phyloP scores from a whole-genome alignment of 2,113 vertebrate genomes.

The Albula glossodonta region DNA sequence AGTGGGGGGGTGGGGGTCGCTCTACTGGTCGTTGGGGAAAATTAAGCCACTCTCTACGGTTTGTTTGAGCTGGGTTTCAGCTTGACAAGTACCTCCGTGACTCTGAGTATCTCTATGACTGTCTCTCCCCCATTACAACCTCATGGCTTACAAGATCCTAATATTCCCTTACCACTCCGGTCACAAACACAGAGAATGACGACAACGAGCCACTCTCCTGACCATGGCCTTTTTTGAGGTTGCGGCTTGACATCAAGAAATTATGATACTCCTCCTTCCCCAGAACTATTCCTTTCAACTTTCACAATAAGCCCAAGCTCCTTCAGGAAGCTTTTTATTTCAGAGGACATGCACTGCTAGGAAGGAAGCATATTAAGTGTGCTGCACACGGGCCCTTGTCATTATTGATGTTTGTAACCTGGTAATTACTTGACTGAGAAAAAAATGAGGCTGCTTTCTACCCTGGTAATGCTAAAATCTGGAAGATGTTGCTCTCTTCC shows the following conservation, averaged over 20 bases:
- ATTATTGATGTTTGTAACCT: neutral
- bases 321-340: constrained; percentile 1
- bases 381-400: neutral
- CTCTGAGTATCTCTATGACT: too few species aligned
- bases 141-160: neutral
- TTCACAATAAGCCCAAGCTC: neutral
- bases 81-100: neutral
- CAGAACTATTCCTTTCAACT: neutral
- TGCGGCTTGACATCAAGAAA: neutral
- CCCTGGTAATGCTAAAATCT: neutral
- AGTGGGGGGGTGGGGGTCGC: neutral
- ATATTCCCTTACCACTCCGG: neutral
- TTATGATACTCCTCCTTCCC: neutral
- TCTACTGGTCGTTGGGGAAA: neutral
- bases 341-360: neutral
- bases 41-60: neutral
- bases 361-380: neutral
- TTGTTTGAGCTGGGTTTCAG: neutral
- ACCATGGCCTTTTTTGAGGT: neutral
- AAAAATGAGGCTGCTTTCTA: neutral
- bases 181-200: too few species aligned
- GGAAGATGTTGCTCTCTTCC: neutral
- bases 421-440: neutral
- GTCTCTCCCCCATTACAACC: too few species aligned
- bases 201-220: neutral